phyloP scores from a whole-genome alignment of 1,140 invertebrate species.

The Meloidogyne floridensis region DNA sequence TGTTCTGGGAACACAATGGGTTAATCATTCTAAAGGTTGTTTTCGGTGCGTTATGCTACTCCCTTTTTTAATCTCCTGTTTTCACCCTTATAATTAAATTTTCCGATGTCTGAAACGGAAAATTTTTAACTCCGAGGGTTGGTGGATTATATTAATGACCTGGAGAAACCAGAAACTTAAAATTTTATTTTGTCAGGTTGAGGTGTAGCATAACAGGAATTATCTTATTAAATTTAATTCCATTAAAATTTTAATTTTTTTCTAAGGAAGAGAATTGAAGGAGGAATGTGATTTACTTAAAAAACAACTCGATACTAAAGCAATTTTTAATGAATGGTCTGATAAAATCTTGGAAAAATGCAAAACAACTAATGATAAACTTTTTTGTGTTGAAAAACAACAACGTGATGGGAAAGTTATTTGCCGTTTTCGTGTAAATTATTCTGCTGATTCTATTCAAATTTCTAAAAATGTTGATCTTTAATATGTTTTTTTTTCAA shows the following conservation, averaged over 20 bases:
- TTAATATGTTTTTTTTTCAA: conserved; percentile 25
- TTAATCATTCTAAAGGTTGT: conserved; percentile 91
- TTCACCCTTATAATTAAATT: too few species aligned
- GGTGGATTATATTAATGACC: too few species aligned
- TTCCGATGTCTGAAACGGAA: too few species aligned
- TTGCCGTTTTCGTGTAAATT: conserved; percentile 92
- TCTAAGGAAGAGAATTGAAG: conserved; percentile 78
- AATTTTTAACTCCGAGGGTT: too few species aligned
- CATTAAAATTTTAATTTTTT: not conserved
- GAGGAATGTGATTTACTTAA: conserved; percentile 95
- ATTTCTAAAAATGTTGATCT: conserved; percentile 84
- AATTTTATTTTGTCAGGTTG: too few species aligned
- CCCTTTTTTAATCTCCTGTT: too few species aligned
- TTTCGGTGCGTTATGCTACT: too few species aligned
- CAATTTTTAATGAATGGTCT: conserved; percentile 97
- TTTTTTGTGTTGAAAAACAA: conserved; percentile 87
- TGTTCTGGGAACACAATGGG: conserved; percentile 95
- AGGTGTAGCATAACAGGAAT: too few species aligned
- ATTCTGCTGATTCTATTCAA: conserved; percentile 95
- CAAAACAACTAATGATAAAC: conserved; percentile 85
- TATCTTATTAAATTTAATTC: too few species aligned
- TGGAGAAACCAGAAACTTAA: too few species aligned
- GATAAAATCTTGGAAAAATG: conserved; percentile 88
- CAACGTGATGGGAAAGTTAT: conserved; percentile 66
- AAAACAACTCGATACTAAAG: conserved; percentile 84